Conservation (phyloP, 1,140 invertebrate genomes). For the Lepidostoma basale region DNA sequence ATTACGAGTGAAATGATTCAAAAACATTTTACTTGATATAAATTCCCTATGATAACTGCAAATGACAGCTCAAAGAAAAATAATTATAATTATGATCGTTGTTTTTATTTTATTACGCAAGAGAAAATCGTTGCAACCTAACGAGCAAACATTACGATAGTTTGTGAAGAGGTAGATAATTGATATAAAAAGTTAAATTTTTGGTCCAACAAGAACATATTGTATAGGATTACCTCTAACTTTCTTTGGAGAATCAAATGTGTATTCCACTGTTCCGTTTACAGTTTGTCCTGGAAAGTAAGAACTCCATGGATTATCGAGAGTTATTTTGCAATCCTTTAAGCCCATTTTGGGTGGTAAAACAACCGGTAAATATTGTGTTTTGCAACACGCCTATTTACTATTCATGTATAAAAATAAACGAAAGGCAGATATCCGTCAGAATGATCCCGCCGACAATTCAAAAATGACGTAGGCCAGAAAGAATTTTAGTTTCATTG, state of each 20-base stretch:
- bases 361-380: background rate
- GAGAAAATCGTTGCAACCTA: no score
- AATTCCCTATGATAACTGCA: no score
- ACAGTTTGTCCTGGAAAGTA: slow-evolving; percentile 73
- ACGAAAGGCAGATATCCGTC: background rate
- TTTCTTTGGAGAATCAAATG: slow-evolving; percentile 70
- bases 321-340: slow-evolving; percentile 66
- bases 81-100: no score
- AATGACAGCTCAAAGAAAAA: no score
- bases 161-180: no score
- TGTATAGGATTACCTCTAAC: slow-evolving; percentile 66
- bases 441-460: background rate
- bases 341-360: slow-evolving; percentile 55
- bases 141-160: no score
- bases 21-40: no score
- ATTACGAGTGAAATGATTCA: no score
- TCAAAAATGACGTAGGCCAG: slow-evolving; percentile 13
- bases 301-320: slow-evolving; percentile 69
- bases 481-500: slow-evolving; percentile 1
- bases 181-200: no score
- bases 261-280: slow-evolving; percentile 67
- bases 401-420: slow-evolving; percentile 9
- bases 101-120: no score
- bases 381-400: slow-evolving; percentile 1
- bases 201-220: no score